Percentiles rank a stretch among this genome's conserved stretches.
These are phyloP conservation scores for Globicephala melas DNA, from an alignment of 2,113 vertebrate species.

Conservation along the genomic window DNA sequence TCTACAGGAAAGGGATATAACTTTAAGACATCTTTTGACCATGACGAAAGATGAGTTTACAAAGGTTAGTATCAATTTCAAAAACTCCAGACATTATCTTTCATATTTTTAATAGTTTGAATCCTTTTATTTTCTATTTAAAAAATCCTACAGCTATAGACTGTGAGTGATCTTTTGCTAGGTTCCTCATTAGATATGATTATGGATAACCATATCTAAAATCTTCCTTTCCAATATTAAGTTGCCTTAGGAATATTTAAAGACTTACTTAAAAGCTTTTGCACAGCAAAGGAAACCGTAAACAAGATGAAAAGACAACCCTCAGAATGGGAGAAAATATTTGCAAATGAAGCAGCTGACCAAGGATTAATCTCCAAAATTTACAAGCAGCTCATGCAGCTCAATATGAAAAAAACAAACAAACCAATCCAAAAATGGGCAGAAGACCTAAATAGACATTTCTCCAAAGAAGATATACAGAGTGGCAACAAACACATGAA, in stretches of 20 bases:
- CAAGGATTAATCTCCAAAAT: too few relatives aligned
- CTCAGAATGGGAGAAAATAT: too few relatives aligned
- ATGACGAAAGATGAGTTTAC: slow-evolving; percentile 91
- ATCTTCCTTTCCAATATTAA: background rate
- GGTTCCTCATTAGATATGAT: background rate
- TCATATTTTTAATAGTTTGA: slow-evolving; percentile 1
- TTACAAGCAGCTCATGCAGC: too few relatives aligned
- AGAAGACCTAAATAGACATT: too few relatives aligned
- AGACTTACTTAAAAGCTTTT: too few relatives aligned
- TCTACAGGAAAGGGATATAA: slow-evolving; percentile 88
- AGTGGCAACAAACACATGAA: too few relatives aligned
- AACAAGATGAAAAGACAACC: too few relatives aligned
- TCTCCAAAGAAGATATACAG: too few relatives aligned
- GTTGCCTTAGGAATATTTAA: background rate
- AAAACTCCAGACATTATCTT: slow-evolving; percentile 1
- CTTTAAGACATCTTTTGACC: slow-evolving; percentile 88
- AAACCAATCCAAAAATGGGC: too few relatives aligned
- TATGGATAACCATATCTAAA: background rate
- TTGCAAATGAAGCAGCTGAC: too few relatives aligned
- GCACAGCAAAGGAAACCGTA: too few relatives aligned
- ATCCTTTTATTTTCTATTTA: slow-evolving; percentile 34
- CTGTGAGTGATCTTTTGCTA: background rate
- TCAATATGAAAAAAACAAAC: too few relatives aligned
- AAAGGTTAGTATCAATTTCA: slow-evolving; percentile 83
- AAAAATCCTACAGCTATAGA: background rate